Conservation (phyloP, 2,888 invertebrate genomes). For the Mystacides longicornis region DNA sequence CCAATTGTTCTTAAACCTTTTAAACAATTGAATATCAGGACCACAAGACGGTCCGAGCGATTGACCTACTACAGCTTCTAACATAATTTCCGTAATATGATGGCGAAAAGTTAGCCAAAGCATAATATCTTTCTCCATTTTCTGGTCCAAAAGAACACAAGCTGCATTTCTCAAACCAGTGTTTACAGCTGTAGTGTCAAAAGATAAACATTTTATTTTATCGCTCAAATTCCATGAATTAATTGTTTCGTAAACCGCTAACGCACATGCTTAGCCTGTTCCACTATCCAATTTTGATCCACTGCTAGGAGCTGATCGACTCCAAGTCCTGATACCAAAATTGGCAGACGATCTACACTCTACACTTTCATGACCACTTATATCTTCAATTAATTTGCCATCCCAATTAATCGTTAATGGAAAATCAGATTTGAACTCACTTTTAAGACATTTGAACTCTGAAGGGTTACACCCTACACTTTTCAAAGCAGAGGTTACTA, state of each 20-base stretch:
- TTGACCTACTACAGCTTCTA: too few relatives aligned
- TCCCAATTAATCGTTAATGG: neutral
- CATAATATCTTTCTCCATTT: neutral
- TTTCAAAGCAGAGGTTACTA: neutral
- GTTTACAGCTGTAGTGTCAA: too few relatives aligned
- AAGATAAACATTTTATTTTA: too few relatives aligned
- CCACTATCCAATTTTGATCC: neutral
- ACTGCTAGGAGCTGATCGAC: neutral
- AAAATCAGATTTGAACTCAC: neutral
- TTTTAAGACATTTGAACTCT: neutral
- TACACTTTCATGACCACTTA: neutral
- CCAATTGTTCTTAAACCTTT: too few relatives aligned
- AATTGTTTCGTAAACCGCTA: too few relatives aligned
- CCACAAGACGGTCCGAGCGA: neutral
- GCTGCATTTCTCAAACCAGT: too few relatives aligned
- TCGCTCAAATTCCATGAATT: too few relatives aligned
- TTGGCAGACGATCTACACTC: too few relatives aligned
- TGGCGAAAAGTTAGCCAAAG: slow-evolving; percentile 1
- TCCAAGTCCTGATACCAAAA: too few relatives aligned
- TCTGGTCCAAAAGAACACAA: too few relatives aligned
- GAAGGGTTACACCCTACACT: neutral
- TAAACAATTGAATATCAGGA: slow-evolving; percentile 2
- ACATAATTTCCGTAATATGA: too few relatives aligned
- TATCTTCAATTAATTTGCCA: too few relatives aligned
- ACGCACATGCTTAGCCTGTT: neutral